Evolutionary conservation across 2,113 vertebrate genomes (phyloP).

Genomic region (Epinephelus moara): DNA sequence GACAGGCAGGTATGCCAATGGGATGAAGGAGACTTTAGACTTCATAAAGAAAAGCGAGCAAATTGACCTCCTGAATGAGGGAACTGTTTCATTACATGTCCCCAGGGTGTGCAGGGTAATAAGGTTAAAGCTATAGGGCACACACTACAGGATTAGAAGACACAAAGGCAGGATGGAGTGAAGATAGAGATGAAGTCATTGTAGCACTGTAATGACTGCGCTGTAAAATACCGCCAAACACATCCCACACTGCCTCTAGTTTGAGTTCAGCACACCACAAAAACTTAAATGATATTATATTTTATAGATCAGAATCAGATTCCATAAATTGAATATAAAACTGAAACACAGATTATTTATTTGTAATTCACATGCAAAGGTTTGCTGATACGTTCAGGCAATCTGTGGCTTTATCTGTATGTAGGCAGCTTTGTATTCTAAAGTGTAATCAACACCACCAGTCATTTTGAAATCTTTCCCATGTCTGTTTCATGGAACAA

Average conservation of each 20-base stretch:
- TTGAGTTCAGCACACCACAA: neutral
- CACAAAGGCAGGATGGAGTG: slow-evolving; percentile 13
- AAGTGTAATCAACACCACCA: too few relatives aligned
- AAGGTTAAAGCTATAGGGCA: slow-evolving; percentile 74
- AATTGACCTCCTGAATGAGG: slow-evolving; percentile 80
- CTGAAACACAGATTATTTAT: neutral
- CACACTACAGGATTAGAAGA: slow-evolving; percentile 67
- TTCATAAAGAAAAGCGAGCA: slow-evolving; percentile 74
- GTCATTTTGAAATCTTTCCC: too few relatives aligned
- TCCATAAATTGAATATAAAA: too few relatives aligned
- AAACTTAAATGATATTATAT: too few relatives aligned
- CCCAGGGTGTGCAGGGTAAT: slow-evolving; percentile 69
- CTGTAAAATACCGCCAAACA: slow-evolving; percentile 28
- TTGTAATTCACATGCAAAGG: neutral
- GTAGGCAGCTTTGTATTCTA: too few relatives aligned
- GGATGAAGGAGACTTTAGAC: slow-evolving; percentile 72
- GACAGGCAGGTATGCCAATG: slow-evolving; percentile 60
- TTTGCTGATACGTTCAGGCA: neutral
- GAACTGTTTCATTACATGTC: slow-evolving; percentile 80
- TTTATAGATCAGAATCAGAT: too few relatives aligned
- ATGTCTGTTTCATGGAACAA: too few relatives aligned
- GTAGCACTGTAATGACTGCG: slow-evolving; percentile 32
- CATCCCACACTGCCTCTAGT: neutral
- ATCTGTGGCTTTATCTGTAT: too few relatives aligned
- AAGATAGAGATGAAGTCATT: slow-evolving; percentile 45